Percentiles rank a stretch among this genome's conserved stretches.
Conservation (phyloP, 2,113 vertebrate species). For the Melospiza melodia region DNA sequence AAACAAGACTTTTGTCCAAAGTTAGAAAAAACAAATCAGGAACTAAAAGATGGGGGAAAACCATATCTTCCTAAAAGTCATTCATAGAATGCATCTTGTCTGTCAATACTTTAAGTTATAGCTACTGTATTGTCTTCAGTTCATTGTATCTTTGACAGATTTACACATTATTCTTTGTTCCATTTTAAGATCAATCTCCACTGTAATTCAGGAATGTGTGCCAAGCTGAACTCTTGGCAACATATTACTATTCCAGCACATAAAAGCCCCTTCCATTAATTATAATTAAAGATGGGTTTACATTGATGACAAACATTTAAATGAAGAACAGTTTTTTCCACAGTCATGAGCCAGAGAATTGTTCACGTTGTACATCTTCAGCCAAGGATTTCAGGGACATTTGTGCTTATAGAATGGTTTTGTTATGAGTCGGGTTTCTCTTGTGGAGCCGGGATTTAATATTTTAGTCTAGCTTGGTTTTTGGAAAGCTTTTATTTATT, state of each 20-base stretch:
- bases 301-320: slow-evolving; percentile 46
- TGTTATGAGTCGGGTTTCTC: background rate
- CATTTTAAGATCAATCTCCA: slow-evolving; percentile 14
- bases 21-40: background rate
- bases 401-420: slow-evolving; percentile 31
- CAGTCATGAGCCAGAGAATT: slow-evolving; percentile 21
- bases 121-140: background rate
- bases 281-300: slow-evolving; percentile 53
- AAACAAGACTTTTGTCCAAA: background rate
- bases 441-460: slow-evolving; percentile 26
- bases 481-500: slow-evolving; percentile 32
- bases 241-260: background rate
- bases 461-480: slow-evolving; percentile 25
- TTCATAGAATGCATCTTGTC: background rate
- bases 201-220: background rate
- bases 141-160: background rate
- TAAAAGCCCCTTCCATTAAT: slow-evolving; percentile 19
- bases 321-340: slow-evolving; percentile 34
- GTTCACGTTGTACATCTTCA: slow-evolving; percentile 27
- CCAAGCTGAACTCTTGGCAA: slow-evolving; percentile 15
- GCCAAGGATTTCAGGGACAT: slow-evolving; percentile 51
- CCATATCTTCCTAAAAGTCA: background rate
- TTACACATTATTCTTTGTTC: background rate
- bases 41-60: background rate
- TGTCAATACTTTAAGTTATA: background rate